phyloP scores from a whole-genome alignment of 2,113 vertebrate genomes.

The Holacanthus passer region DNA sequence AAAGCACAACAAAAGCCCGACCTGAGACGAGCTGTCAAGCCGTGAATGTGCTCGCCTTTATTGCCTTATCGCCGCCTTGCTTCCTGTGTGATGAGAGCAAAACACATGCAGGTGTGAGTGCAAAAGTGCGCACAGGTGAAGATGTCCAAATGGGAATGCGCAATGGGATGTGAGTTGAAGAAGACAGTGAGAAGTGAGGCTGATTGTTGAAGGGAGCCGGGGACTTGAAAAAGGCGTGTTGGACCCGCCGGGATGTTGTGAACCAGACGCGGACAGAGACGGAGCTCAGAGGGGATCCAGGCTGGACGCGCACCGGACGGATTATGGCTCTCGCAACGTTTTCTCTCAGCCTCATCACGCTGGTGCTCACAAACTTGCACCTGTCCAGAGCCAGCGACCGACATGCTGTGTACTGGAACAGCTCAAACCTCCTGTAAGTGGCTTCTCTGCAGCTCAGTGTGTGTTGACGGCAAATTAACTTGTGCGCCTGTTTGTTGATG shows the following conservation, averaged over 20 bases:
- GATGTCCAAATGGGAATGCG: slow-evolving; percentile 50
- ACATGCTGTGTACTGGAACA: slow-evolving; percentile 93
- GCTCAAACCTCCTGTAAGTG: slow-evolving; percentile 92
- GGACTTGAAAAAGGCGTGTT: slow-evolving; percentile 61
- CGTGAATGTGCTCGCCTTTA: slow-evolving; percentile 32
- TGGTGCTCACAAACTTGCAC: slow-evolving; percentile 77
- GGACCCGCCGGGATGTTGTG: slow-evolving; percentile 79
- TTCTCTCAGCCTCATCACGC: slow-evolving; percentile 79
- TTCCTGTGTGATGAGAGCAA: slow-evolving; percentile 12
- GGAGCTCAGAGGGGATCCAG: slow-evolving; percentile 38
- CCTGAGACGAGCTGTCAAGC: too few species aligned
- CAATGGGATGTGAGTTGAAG: slow-evolving; percentile 74
- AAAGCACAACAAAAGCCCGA: slow-evolving; percentile 19
- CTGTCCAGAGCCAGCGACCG: slow-evolving; percentile 84
- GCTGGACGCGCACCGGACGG: slow-evolving; percentile 63
- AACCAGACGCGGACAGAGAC: slow-evolving; percentile 62
- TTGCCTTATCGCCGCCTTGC: slow-evolving; percentile 13
- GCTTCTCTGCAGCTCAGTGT: background rate
- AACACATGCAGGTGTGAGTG: slow-evolving; percentile 58
- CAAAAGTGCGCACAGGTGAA: slow-evolving; percentile 59
- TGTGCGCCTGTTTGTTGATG: slow-evolving; percentile 21
- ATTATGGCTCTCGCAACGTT: slow-evolving; percentile 80
- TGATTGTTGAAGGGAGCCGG: slow-evolving; percentile 45
- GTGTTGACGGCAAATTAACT: background rate
- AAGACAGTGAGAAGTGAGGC: slow-evolving; percentile 52